These are phyloP conservation scores for Poecilia picta DNA, from an alignment of 2,797 vertebrate species.

Conservation along the genomic window DNA sequence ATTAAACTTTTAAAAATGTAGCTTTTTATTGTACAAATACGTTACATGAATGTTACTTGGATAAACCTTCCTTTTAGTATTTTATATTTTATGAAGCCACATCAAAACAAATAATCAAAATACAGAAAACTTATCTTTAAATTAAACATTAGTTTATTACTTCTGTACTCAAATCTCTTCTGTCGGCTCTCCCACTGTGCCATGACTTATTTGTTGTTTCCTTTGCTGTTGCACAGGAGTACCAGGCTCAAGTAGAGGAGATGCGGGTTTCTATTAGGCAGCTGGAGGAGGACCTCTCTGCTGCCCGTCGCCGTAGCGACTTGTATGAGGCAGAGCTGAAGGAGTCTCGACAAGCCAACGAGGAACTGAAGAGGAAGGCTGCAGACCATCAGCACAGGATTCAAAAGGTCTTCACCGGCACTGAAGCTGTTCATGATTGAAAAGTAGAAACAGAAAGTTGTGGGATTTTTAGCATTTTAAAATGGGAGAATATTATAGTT, in stretches of 20 bases:
- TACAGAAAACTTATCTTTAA: not conserved
- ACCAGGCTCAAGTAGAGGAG: conserved; percentile 97
- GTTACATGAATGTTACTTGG: not conserved
- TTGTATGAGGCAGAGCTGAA: conserved; percentile 95
- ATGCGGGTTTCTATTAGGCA: conserved; percentile 97
- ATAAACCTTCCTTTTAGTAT: not conserved
- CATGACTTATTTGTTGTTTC: not conserved
- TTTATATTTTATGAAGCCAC: not conserved
- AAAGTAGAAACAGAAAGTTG: not conserved
- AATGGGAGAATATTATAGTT: not conserved
- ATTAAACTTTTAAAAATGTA: not conserved
- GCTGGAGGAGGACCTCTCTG: conserved; percentile 96
- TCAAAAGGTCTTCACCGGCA: conserved; percentile 85
- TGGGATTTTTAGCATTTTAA: not conserved
- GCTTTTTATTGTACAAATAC: not conserved
- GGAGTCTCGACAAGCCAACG: conserved; percentile 91
- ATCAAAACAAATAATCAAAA: conserved; percentile 1
- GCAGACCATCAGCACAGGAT: conserved; percentile 93
- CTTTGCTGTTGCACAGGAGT: conserved; percentile 82
- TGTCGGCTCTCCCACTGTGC: not conserved
- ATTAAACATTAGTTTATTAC: not conserved
- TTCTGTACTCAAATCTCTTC: not conserved
- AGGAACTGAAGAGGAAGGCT: conserved; percentile 95
- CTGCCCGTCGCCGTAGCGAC: conserved; percentile 94
- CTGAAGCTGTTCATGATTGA: conserved; percentile 18